Percentiles rank a stretch among this genome's conserved stretches.
These are phyloP conservation scores for Trachemys scripta DNA, from an alignment of 2,113 vertebrate genomes.

Conservation along the genomic window DNA sequence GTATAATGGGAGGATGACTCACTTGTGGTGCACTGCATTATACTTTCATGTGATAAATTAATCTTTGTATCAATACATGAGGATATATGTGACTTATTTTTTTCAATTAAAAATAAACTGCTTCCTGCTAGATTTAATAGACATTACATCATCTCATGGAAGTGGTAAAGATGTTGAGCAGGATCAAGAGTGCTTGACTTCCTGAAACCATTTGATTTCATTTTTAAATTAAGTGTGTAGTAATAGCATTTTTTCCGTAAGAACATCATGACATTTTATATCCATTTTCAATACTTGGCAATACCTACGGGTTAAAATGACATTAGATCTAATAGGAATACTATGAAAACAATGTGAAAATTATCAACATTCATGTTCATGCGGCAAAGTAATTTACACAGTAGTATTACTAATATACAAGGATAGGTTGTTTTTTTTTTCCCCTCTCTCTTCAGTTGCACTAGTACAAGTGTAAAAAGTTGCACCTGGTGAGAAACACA, in stretches of 20 bases:
- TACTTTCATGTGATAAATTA: background rate
- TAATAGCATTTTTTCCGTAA: background rate
- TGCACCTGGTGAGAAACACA: background rate
- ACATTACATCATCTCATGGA: background rate
- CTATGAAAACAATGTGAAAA: background rate
- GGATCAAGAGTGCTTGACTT: background rate
- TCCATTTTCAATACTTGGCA: background rate
- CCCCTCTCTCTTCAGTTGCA: background rate
- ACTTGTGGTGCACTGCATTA: background rate
- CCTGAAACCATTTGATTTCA: background rate
- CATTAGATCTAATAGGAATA: background rate
- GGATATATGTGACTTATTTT: background rate
- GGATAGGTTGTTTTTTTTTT: background rate
- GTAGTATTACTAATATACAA: background rate
- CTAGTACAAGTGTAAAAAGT: background rate
- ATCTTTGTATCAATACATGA: background rate
- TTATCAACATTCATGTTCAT: background rate
- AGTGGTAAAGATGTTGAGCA: background rate
- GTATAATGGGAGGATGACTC: background rate
- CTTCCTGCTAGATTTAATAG: background rate
- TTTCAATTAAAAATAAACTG: background rate
- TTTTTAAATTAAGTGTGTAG: background rate
- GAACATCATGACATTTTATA: background rate
- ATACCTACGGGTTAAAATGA: conserved; percentile 12
- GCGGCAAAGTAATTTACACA: background rate